phyloP scores from a whole-genome alignment of 2,888 invertebrate genomes.

The Tethea ocularis region DNA sequence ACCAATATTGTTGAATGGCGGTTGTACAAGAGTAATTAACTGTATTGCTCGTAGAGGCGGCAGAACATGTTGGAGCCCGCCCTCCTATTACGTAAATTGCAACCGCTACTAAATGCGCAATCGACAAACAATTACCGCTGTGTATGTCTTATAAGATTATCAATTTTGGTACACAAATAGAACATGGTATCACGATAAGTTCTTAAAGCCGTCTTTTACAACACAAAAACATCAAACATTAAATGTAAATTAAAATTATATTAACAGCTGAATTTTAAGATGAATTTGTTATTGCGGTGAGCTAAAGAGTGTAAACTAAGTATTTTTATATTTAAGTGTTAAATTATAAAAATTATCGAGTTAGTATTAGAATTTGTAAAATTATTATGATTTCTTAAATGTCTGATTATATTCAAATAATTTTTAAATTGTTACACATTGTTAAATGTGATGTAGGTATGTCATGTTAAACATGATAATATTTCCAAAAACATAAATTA shows the following conservation, averaged over 20 bases:
- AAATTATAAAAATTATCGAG: too few species aligned
- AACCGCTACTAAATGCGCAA: conserved; percentile 26
- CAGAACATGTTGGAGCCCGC: conserved; percentile 8
- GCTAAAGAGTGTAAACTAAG: background rate
- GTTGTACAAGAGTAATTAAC: conserved; percentile 50
- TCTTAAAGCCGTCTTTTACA: background rate
- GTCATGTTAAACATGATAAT: too few species aligned
- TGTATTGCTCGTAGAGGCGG: conserved; percentile 27
- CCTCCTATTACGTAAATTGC: conserved; percentile 29
- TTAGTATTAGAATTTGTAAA: too few species aligned
- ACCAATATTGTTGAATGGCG: conserved; percentile 44
- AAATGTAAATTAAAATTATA: background rate
- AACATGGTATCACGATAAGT: background rate
- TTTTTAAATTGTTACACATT: too few species aligned
- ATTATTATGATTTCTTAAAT: too few species aligned
- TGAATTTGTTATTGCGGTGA: conserved; percentile 1
- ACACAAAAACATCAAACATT: background rate
- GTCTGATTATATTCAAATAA: too few species aligned
- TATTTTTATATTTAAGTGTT: background rate
- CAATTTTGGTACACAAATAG: background rate
- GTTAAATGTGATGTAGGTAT: too few species aligned
- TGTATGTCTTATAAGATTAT: conserved; percentile 7
- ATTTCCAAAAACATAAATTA: too few species aligned
- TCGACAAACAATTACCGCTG: conserved; percentile 9
- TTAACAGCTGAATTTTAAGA: background rate